phyloP scores from a whole-genome alignment of 1,140 invertebrate genomes.

The Drosophila serrata region DNA sequence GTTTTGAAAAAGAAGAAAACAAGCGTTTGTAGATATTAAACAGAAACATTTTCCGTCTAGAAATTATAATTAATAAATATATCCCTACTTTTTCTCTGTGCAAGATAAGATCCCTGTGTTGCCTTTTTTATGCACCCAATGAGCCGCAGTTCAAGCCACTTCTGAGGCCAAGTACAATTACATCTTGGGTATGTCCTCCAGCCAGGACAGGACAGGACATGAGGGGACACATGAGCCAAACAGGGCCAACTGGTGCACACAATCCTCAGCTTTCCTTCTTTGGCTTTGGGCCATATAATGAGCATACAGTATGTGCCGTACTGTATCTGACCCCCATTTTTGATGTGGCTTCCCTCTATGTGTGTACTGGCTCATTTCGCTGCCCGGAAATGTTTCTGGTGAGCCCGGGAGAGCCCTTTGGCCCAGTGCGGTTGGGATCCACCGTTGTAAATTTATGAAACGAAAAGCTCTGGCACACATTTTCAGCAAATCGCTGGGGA shows the following conservation, averaged over 20 bases:
- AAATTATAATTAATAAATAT: background rate
- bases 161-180: slow-evolving; percentile 44
- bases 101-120: background rate
- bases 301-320: slow-evolving; percentile 25
- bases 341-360: background rate
- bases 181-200: slow-evolving; percentile 33
- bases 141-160: slow-evolving; percentile 21
- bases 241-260: slow-evolving; percentile 8
- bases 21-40: background rate
- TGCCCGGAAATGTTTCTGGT: slow-evolving; percentile 40
- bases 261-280: slow-evolving; percentile 17
- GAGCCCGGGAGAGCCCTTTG: slow-evolving; percentile 33
- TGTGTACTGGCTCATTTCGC: slow-evolving; percentile 32
- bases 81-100: background rate
- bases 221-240: slow-evolving; percentile 4
- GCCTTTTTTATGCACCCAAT: slow-evolving; percentile 9
- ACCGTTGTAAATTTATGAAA: slow-evolving; percentile 39
- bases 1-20: background rate
- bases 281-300: slow-evolving; percentile 44
- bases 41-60: background rate
- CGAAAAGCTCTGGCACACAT: slow-evolving; percentile 43
- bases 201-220: slow-evolving; percentile 18
- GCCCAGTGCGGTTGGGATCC: slow-evolving; percentile 19
- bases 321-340: slow-evolving; percentile 8
- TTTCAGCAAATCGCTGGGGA: slow-evolving; percentile 38